Evolutionary conservation across 2,113 vertebrate genomes (phyloP).

Genomic region (Herpetotheres cachinnans): DNA sequence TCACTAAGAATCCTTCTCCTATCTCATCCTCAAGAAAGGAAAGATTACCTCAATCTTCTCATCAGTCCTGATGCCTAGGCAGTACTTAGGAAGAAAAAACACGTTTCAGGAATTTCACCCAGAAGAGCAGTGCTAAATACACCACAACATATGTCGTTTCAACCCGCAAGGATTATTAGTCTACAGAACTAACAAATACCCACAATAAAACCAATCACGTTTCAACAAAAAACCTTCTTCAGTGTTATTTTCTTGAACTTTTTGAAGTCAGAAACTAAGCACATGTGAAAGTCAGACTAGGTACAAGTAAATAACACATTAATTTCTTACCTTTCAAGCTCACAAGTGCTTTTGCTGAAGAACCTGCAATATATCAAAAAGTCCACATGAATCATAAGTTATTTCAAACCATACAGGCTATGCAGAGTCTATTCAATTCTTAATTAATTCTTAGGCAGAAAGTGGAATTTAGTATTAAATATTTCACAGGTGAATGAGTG

Average conservation of each 20-base stretch:
- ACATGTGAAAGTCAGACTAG: not conserved
- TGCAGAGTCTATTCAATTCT: not conserved
- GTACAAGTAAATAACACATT: not conserved
- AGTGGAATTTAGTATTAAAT: not conserved
- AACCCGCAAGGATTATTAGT: not conserved
- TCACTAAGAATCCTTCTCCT: not conserved
- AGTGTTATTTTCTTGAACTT: not conserved
- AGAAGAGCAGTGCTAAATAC: conserved; percentile 4
- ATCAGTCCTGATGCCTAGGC: not conserved
- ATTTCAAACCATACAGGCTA: conserved; percentile 2
- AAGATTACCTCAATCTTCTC: conserved; percentile 8
- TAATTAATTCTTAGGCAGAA: not conserved
- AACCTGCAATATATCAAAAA: conserved; percentile 80
- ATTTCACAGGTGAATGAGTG: not conserved
- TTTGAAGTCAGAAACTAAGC: not conserved
- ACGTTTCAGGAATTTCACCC: not conserved
- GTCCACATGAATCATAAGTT: conserved; percentile 25
- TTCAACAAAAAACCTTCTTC: not conserved
- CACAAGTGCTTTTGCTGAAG: conserved; percentile 97
- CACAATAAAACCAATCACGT: not conserved
- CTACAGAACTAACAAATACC: not conserved
- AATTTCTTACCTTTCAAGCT: conserved; percentile 92
- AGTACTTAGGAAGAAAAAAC: not conserved
- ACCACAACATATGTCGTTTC: not conserved
- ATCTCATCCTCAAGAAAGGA: not conserved